A percentile compares a stretch with the other conserved stretches of the same genome.
phyloP scores from a whole-genome alignment of 2,797 vertebrate genomes.

The Balearica regulorum region DNA sequence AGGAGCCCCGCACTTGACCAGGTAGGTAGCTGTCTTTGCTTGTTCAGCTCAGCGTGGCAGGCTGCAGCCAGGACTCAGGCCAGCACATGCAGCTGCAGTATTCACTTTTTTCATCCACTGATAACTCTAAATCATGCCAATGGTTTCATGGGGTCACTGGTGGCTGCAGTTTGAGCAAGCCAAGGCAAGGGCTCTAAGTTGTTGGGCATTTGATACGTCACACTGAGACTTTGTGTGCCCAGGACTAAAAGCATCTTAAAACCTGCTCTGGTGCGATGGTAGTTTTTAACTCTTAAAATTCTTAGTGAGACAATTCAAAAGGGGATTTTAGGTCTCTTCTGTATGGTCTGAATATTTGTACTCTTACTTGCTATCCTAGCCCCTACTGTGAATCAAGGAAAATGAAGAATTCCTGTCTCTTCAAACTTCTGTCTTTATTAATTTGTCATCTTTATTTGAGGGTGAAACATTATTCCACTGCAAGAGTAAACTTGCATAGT shows the following conservation, averaged over 20 bases:
- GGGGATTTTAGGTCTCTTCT: neutral
- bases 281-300: neutral
- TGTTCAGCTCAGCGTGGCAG: accelerated
- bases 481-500: neutral
- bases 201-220: accelerated
- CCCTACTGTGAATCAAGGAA: neutral
- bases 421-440: too few relatives aligned
- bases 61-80: neutral
- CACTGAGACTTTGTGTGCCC: neutral
- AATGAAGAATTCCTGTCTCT: too few relatives aligned
- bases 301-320: neutral
- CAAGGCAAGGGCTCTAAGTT: neutral
- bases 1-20: neutral
- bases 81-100: neutral
- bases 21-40: neutral
- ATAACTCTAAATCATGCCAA: accelerated
- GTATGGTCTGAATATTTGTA: neutral
- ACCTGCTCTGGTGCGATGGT: too few relatives aligned
- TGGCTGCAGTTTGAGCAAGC: neutral
- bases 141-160: neutral
- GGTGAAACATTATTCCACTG: neutral
- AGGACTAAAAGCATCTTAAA: neutral
- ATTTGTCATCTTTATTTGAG: neutral
- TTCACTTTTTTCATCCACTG: neutral
- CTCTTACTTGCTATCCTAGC: neutral